These are phyloP conservation scores for Antheraea pernyi DNA, from an alignment of 1,140 invertebrate species.

Conservation along the genomic window DNA sequence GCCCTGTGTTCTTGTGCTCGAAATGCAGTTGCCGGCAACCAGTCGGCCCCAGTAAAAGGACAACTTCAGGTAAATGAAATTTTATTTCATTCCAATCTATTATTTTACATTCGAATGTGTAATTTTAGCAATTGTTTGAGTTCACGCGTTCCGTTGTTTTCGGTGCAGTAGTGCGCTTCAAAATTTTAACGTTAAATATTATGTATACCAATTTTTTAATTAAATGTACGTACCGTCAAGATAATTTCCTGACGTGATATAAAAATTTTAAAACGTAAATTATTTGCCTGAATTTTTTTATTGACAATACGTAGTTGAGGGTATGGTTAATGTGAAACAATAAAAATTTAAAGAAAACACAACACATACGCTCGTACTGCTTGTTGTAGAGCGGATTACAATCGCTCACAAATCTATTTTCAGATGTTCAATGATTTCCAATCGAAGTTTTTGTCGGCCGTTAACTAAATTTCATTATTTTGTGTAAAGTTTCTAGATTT, in stretches of 20 bases:
- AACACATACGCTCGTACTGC: neutral
- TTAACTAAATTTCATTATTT: neutral
- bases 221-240: neutral
- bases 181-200: constrained; percentile 8
- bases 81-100: neutral
- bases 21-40: constrained; percentile 25
- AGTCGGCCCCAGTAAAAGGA: constrained; percentile 22
- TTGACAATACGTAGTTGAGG: neutral
- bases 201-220: neutral
- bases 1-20: constrained; percentile 22
- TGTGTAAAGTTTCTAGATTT: neutral
- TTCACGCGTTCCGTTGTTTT: constrained; percentile 1
- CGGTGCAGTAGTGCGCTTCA: neutral
- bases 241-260: constrained; percentile 8
- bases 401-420: neutral
- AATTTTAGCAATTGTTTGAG: constrained; percentile 8
- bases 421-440: neutral
- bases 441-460: neutral
- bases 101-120: neutral
- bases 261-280: neutral
- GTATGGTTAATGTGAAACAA: neutral
- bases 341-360: neutral
- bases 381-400: neutral
- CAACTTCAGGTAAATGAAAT: constrained; percentile 33
- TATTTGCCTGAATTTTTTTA: neutral